Percentiles rank a stretch among this genome's conserved stretches.
Conservation (phyloP, 2,113 vertebrate genomes). For the Lathamus discolor region DNA sequence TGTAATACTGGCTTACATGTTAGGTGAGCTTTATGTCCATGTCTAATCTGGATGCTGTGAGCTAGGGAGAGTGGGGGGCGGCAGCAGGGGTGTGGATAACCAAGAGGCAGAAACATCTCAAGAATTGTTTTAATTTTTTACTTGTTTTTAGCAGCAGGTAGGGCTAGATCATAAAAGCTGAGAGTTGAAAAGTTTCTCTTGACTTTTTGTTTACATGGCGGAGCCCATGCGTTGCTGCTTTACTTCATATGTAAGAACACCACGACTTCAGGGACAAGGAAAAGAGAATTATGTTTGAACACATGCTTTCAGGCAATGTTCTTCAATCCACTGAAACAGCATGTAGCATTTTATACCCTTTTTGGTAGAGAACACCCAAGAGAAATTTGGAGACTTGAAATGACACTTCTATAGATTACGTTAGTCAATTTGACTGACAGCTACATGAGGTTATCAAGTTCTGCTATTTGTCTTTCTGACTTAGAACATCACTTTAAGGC, state of each 20-base stretch:
- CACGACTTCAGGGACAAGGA: neutral
- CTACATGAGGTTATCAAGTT: neutral
- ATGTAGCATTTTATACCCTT: neutral
- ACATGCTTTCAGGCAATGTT: fast-evolving
- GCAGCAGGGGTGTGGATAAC: neutral
- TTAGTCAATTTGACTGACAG: neutral
- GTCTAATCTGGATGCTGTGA: neutral
- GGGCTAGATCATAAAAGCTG: neutral
- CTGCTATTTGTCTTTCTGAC: neutral
- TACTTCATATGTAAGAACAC: neutral
- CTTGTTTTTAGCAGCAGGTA: neutral
- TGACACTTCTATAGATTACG: neutral
- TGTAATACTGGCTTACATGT: neutral
- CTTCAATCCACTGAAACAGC: neutral
- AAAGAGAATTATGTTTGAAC: neutral
- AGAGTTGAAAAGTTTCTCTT: neutral
- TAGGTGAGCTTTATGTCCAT: neutral
- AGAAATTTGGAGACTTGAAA: neutral
- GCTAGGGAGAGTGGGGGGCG: neutral
- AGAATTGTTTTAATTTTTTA: neutral
- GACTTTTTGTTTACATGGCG: neutral
- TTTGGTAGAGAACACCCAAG: neutral
- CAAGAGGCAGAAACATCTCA: neutral
- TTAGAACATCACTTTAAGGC: neutral
- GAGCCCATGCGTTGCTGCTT: neutral